These are phyloP conservation scores for Crematogaster levior DNA, from an alignment of 2,888 invertebrate species.

Conservation along the genomic window DNA sequence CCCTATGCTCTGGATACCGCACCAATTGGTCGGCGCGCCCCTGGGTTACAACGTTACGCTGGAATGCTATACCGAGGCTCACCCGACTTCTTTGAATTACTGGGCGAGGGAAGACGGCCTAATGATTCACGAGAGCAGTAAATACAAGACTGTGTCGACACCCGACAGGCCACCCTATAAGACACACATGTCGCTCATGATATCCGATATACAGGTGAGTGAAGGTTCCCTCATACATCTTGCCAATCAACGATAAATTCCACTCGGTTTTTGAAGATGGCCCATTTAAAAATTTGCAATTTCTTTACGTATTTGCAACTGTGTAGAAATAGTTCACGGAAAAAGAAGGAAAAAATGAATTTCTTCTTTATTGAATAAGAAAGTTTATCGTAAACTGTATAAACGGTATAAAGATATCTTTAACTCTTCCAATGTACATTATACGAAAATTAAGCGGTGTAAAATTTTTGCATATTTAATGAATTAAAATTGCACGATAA, in stretches of 20 bases:
- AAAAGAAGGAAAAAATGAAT: not conserved
- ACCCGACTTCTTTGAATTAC: slow-evolving; percentile 96
- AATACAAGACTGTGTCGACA: slow-evolving; percentile 88
- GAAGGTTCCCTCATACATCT: not conserved
- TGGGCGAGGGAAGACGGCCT: slow-evolving; percentile 95
- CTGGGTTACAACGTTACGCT: slow-evolving; percentile 93
- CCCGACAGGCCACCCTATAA: slow-evolving; percentile 94
- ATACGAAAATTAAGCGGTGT: not conserved
- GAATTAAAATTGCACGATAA: slow-evolving; percentile 21
- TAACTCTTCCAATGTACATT: not conserved
- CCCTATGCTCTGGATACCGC: slow-evolving; percentile 96
- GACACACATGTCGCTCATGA: slow-evolving; percentile 94
- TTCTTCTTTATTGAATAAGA: not conserved
- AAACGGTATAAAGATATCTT: not conserved
- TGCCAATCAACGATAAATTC: not conserved
- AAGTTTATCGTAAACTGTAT: not conserved
- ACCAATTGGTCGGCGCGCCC: slow-evolving; percentile 95
- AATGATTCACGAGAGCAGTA: slow-evolving; percentile 94
- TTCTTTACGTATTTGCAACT: not conserved
- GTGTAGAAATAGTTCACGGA: not conserved
- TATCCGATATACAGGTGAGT: slow-evolving; percentile 89
- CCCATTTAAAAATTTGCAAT: not conserved
- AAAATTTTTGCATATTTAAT: slow-evolving; percentile 21
- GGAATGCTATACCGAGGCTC: slow-evolving; percentile 96
- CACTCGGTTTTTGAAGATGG: not conserved